phyloP scores from a whole-genome alignment of 2,113 vertebrate species.

The Xerus inauris region DNA sequence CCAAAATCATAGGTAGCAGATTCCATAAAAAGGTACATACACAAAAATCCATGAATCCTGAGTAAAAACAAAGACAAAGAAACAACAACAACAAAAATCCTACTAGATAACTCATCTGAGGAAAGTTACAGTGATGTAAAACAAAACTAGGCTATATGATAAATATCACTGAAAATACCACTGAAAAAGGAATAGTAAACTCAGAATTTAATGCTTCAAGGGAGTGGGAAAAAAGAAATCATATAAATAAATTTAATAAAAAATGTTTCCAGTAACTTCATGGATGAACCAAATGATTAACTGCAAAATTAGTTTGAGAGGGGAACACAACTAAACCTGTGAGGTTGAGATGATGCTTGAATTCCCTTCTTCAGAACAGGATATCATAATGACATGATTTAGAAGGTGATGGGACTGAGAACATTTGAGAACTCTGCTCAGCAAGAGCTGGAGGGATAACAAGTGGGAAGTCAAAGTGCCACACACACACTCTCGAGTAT shows the following conservation, averaged over 20 bases:
- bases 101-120: not conserved
- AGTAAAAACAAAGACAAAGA: conserved; percentile 45
- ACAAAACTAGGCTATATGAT: not conserved
- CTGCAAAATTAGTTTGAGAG: not conserved
- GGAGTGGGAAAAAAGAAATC: not conserved
- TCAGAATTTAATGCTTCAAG: not conserved
- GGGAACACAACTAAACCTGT: not conserved
- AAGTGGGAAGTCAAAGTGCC: not conserved
- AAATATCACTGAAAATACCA: not conserved
- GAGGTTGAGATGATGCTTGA: not conserved
- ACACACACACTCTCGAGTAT: not conserved
- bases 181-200: not conserved
- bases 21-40: not conserved
- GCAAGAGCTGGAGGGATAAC: not conserved
- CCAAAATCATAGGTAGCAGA: not conserved
- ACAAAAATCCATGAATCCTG: not conserved
- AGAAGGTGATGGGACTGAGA: not conserved
- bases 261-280: not conserved
- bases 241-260: not conserved
- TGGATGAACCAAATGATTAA: not conserved
- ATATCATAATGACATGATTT: not conserved
- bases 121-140: not conserved
- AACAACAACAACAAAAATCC: not conserved
- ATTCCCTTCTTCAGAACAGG: not conserved
- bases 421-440: not conserved